These are phyloP conservation scores for Drosophila meridionalis DNA, from an alignment of 2,888 invertebrate species.

Conservation along the genomic window DNA sequence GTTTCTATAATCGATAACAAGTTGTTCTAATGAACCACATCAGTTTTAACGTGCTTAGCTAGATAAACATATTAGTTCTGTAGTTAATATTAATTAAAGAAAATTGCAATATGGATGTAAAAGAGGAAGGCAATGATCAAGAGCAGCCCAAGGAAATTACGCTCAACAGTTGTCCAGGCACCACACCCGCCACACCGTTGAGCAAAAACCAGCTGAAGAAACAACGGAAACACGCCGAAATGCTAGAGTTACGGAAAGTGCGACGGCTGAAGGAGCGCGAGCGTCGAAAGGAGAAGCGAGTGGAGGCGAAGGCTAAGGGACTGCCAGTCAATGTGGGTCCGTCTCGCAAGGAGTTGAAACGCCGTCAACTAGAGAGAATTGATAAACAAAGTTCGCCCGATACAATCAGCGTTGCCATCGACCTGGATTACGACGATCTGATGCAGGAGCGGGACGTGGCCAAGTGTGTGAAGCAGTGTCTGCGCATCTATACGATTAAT, in stretches of 20 bases:
- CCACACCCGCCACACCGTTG: slow-evolving; percentile 39
- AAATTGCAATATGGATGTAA: slow-evolving; percentile 27
- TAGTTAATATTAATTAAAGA: neutral
- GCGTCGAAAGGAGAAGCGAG: slow-evolving; percentile 89
- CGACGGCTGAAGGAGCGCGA: slow-evolving; percentile 91
- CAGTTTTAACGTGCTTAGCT: neutral
- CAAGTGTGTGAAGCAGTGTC: slow-evolving; percentile 95
- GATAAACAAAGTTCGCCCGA: slow-evolving; percentile 76
- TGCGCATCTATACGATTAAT: slow-evolving; percentile 96
- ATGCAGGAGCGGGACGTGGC: slow-evolving; percentile 96
- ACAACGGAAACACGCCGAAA: slow-evolving; percentile 89
- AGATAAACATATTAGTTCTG: neutral
- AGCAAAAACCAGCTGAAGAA: slow-evolving; percentile 87
- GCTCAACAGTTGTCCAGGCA: slow-evolving; percentile 44
- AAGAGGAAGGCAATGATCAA: neutral
- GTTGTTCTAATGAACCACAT: slow-evolving; percentile 13
- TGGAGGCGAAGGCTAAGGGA: slow-evolving; percentile 90
- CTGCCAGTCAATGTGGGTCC: slow-evolving; percentile 88
- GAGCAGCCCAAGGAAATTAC: slow-evolving; percentile 12
- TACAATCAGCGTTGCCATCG: slow-evolving; percentile 88
- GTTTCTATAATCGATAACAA: neutral
- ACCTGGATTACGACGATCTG: slow-evolving; percentile 95
- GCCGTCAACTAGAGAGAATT: slow-evolving; percentile 72
- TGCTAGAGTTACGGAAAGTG: slow-evolving; percentile 89
- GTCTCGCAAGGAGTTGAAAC: slow-evolving; percentile 91